A percentile compares a stretch with the other conserved stretches of the same genome.
Evolutionary conservation across 2,797 vertebrate genomes (phyloP).

Genomic region (Buceros bicornis): DNA sequence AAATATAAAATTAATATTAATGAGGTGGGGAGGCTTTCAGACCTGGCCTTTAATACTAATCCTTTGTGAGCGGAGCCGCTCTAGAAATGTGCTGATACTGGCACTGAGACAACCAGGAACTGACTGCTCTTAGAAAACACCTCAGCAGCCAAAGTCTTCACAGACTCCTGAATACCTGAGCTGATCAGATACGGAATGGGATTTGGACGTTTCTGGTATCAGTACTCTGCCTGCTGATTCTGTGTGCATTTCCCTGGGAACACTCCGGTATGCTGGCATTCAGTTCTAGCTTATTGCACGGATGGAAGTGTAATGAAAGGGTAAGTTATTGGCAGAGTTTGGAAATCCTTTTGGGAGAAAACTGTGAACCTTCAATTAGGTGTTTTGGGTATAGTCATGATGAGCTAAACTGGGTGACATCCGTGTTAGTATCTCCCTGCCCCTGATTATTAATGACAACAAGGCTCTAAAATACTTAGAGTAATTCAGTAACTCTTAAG

Average conservation of each 20-base stretch:
- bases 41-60: constrained; percentile 74
- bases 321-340: constrained; percentile 43
- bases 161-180: neutral
- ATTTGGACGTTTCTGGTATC: neutral
- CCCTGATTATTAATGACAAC: neutral
- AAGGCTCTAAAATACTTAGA: neutral
- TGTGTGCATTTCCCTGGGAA: neutral
- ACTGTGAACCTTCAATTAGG: neutral
- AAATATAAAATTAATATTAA: constrained; percentile 62
- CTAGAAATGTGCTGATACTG: constrained; percentile 40
- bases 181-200: neutral
- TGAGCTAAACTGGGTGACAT: neutral
- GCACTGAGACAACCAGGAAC: constrained; percentile 3
- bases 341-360: neutral
- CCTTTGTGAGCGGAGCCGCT: constrained; percentile 48
- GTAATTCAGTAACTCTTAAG: neutral
- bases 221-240: neutral
- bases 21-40: constrained; percentile 24
- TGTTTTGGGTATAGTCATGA: neutral
- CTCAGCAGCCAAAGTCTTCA: constrained; percentile 9
- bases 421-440: neutral
- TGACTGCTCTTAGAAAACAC: neutral
- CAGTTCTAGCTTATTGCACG: constrained; percentile 26
- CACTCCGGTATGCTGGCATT: constrained; percentile 41
- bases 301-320: constrained; percentile 71